These are phyloP conservation scores for Spheniscus mendiculus DNA, from an alignment of 2,113 vertebrate species.

Conservation along the genomic window DNA sequence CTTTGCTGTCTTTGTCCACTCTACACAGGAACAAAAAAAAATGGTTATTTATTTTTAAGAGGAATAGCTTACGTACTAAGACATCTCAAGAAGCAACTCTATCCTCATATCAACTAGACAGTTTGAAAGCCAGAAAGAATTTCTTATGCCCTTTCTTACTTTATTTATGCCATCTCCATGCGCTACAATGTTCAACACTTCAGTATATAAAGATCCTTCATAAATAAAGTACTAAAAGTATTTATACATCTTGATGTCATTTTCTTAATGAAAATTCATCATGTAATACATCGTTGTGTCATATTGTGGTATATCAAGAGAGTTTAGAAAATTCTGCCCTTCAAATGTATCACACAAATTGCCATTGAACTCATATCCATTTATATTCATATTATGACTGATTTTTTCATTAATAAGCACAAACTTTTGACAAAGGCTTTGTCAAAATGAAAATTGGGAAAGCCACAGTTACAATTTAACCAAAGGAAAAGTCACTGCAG, in stretches of 20 bases:
- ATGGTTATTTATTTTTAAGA: neutral
- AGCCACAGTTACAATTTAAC: neutral
- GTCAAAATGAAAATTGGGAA: neutral
- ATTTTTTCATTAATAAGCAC: neutral
- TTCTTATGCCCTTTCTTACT: neutral
- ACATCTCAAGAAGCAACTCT: neutral
- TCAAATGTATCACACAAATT: neutral
- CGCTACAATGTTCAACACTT: neutral
- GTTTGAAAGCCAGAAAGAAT: neutral
- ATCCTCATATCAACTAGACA: neutral
- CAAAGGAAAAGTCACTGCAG: neutral
- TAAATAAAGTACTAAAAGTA: neutral
- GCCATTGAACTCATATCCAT: neutral
- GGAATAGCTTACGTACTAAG: neutral
- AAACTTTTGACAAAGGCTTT: neutral
- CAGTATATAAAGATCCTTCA: neutral
- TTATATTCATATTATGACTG: neutral
- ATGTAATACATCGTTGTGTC: neutral
- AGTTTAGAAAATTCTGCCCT: neutral
- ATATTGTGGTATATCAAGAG: neutral
- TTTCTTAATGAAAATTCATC: neutral
- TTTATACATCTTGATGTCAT: neutral
- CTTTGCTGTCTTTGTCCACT: constrained; percentile 22
- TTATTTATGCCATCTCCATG: neutral
- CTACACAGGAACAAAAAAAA: neutral